These are phyloP conservation scores for Sphenopsis melanotis DNA, from an alignment of 2,797 vertebrate genomes.

Conservation along the genomic window DNA sequence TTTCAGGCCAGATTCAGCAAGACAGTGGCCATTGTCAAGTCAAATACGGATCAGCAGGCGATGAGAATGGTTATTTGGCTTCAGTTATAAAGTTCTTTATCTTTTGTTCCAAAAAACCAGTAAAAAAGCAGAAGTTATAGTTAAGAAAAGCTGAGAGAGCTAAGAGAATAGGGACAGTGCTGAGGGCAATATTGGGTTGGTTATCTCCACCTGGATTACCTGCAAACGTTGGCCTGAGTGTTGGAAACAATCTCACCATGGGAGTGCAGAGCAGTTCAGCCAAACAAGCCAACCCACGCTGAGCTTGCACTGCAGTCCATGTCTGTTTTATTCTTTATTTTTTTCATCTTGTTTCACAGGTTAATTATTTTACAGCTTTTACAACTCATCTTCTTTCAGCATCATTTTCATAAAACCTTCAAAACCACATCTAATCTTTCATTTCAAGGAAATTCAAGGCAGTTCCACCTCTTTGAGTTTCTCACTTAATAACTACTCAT, in stretches of 20 bases:
- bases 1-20: neutral
- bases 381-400: neutral
- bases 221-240: neutral
- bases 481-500: conserved; percentile 2
- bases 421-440: neutral
- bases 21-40: neutral
- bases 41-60: neutral
- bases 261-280: neutral
- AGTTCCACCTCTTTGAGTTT: neutral
- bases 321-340: neutral
- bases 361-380: neutral
- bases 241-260: neutral
- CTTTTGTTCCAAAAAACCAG: neutral
- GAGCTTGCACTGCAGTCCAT: neutral
- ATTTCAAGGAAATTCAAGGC: neutral
- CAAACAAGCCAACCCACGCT: neutral
- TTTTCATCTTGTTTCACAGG: neutral
- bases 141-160: neutral
- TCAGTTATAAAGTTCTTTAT: neutral
- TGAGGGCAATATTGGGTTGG: neutral
- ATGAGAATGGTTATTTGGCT: neutral
- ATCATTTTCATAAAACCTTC: neutral
- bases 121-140: neutral
- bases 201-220: neutral
- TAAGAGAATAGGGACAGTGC: neutral